Evolutionary conservation across 2,888 invertebrate genomes (phyloP).

Genomic region (Drosophila fulvimacula): DNA sequence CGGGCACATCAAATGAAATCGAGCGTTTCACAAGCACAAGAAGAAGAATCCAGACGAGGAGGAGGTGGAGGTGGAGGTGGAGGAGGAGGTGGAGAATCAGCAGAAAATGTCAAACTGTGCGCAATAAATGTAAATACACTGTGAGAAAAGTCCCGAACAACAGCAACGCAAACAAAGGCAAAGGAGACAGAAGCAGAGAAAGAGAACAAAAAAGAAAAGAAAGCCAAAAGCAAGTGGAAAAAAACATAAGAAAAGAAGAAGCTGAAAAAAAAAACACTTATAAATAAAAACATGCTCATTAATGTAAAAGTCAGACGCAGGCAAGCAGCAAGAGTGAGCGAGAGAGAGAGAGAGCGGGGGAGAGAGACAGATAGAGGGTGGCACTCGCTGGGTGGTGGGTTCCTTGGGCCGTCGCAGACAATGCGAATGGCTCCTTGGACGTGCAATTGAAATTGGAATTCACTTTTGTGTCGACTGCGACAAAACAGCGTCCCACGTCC

Average conservation of each 20-base stretch:
- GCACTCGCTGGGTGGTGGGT: constrained; percentile 2
- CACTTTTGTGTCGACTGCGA: constrained; percentile 67
- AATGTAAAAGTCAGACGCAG: constrained; percentile 74
- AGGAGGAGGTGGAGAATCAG: accelerated
- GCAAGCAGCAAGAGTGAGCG: background rate
- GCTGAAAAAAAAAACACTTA: constrained; percentile 61
- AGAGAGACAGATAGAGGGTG: background rate
- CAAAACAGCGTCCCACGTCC: constrained; percentile 20
- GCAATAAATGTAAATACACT: constrained; percentile 54
- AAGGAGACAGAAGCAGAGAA: constrained; percentile 4
- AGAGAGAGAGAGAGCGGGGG: background rate
- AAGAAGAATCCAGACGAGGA: background rate
- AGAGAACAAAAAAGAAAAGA: constrained; percentile 5
- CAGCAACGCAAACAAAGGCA: constrained; percentile 41
- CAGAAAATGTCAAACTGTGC: constrained; percentile 44
- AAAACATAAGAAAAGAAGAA: constrained; percentile 8
- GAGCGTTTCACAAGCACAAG: constrained; percentile 50
- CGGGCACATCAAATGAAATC: constrained; percentile 76
- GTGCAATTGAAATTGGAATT: constrained; percentile 74
- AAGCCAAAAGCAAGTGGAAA: constrained; percentile 31
- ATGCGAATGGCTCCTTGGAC: constrained; percentile 57
- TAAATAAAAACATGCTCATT: constrained; percentile 80
- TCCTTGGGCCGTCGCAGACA: constrained; percentile 36
- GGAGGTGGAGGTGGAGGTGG: background rate
- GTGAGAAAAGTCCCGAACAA: constrained; percentile 10